Evolutionary conservation across 1,140 invertebrate species (phyloP).

Genomic region (Cyrtorhinus lividipennis): DNA sequence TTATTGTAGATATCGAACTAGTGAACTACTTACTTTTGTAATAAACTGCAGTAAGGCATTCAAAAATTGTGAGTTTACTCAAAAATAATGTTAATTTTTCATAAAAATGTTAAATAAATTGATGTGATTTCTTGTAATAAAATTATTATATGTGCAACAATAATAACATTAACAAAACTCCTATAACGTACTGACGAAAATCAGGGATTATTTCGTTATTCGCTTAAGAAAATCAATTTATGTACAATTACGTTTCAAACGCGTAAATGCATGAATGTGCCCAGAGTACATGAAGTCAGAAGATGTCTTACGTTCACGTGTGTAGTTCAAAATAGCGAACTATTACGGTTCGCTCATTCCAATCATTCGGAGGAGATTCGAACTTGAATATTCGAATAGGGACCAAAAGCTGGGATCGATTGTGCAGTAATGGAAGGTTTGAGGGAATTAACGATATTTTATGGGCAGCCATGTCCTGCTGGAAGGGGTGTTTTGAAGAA

Average conservation of each 20-base stretch:
- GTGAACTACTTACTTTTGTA: neutral
- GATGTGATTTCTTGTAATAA: neutral
- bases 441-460: no score
- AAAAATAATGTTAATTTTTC: conserved; percentile 5
- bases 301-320: no score
- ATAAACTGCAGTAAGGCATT: conserved; percentile 20
- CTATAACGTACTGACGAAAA: neutral
- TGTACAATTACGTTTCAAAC: neutral
- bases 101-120: neutral
- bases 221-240: neutral
- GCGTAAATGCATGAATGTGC: conserved; percentile 4
- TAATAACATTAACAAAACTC: neutral
- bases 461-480: no score
- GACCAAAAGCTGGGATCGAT: no score
- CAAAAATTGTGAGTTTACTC: conserved; percentile 7
- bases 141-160: neutral
- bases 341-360: no score
- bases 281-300: neutral
- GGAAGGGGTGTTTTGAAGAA: no score
- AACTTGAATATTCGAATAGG: no score
- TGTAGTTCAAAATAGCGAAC: no score
- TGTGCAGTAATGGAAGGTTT: no score
- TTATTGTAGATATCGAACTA: neutral
- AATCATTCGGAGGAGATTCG: no score
- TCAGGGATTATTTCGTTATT: no score